A percentile compares a stretch with the other conserved stretches of the same genome.
Conservation (phyloP, 2,113 vertebrate species). For the Pholis gunnellus region DNA sequence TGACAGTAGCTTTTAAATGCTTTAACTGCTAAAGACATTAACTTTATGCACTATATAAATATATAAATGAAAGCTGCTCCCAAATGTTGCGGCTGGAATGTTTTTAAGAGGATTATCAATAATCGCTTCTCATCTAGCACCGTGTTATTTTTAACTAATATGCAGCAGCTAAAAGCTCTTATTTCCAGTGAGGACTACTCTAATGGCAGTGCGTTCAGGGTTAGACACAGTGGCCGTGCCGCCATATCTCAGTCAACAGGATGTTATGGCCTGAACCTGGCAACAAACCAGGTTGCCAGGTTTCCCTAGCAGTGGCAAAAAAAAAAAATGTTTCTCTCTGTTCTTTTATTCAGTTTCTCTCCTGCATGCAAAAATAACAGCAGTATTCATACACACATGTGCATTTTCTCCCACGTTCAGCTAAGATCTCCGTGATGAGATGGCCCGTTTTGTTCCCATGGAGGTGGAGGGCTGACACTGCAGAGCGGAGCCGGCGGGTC, state of each 20-base stretch:
- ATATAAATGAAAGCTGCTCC: constrained; percentile 37
- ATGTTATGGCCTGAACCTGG: constrained; percentile 43
- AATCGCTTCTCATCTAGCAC: constrained; percentile 50
- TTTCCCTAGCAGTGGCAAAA: not conserved
- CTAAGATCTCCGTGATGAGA: constrained; percentile 28
- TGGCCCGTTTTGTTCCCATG: constrained; percentile 55
- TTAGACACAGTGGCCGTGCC: constrained; percentile 13
- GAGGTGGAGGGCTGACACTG: constrained; percentile 67
- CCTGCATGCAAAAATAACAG: constrained; percentile 1
- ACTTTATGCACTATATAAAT: constrained; percentile 12
- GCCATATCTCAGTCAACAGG: constrained; percentile 45
- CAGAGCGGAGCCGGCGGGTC: constrained; percentile 64
- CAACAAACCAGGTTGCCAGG: constrained; percentile 10
- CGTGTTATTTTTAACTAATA: constrained; percentile 67
- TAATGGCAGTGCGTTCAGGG: constrained; percentile 39
- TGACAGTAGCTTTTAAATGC: constrained; percentile 34
- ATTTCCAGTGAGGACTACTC: constrained; percentile 19
- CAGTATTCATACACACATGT: not conserved
- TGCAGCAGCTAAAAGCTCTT: constrained; percentile 51
- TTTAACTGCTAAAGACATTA: constrained; percentile 18
- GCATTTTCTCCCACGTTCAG: constrained; percentile 20
- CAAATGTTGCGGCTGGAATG: constrained; percentile 66
- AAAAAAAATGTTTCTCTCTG: not conserved
- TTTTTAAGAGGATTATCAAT: constrained; percentile 73
- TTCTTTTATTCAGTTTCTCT: constrained; percentile 10